These are phyloP conservation scores for Callyntrura sp. DNA, from an alignment of 2,888 invertebrate species.

Conservation along the genomic window DNA sequence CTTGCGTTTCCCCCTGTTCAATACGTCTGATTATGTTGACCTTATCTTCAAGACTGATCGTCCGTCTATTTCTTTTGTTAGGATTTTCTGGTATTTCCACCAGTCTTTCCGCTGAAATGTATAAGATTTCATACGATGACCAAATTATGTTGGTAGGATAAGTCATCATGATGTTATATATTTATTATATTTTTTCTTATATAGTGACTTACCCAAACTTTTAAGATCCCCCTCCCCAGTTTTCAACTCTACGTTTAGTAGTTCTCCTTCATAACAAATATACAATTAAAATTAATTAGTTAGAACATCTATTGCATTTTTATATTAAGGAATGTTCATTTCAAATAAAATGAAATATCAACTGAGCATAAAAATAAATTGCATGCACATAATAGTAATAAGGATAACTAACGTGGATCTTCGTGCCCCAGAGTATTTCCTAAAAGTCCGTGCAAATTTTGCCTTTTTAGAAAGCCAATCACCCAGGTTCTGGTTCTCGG, in stretches of 20 bases:
- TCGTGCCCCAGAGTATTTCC: constrained; percentile 66
- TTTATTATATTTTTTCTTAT: too few relatives aligned
- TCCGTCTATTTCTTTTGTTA: constrained; percentile 68
- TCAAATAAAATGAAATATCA: too few relatives aligned
- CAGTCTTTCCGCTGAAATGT: constrained; percentile 11
- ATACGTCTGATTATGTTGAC: constrained; percentile 74
- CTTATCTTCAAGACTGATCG: constrained; percentile 70
- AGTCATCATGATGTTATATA: too few relatives aligned
- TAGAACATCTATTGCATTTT: too few relatives aligned
- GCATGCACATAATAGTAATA: too few relatives aligned
- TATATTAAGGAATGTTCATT: too few relatives aligned
- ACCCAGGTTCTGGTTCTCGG: constrained; percentile 52
- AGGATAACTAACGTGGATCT: constrained; percentile 60
- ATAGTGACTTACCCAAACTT: constrained; percentile 18
- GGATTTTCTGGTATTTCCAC: constrained; percentile 74
- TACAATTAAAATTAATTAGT: neutral
- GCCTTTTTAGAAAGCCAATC: constrained; percentile 46
- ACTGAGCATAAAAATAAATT: neutral
- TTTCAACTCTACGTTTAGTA: constrained; percentile 1
- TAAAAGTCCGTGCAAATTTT: constrained; percentile 50
- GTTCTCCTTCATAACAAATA: neutral
- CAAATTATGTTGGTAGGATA: too few relatives aligned
- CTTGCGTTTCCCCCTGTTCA: constrained; percentile 72
- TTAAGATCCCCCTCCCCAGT: neutral
- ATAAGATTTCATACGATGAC: too few relatives aligned